Evolutionary conservation across 2,797 vertebrate species (phyloP).

Genomic region (Buphagus erythrorhynchus): DNA sequence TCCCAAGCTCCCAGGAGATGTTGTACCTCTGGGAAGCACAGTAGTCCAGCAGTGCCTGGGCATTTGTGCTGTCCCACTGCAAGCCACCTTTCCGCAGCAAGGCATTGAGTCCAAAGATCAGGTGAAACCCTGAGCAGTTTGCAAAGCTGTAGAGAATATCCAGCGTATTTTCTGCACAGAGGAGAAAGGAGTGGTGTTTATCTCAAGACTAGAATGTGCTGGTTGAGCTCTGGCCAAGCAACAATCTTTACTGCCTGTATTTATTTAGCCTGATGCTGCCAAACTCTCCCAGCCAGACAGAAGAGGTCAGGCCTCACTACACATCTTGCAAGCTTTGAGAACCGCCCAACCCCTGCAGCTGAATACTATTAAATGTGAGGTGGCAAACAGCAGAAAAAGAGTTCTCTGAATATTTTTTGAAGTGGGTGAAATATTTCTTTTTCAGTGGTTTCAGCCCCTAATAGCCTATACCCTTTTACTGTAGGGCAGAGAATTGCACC

Average conservation of each 20-base stretch:
- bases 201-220: accelerated
- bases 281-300: neutral
- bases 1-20: constrained; percentile 95
- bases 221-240: neutral
- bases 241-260: neutral
- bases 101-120: constrained; percentile 94
- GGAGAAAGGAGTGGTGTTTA: neutral
- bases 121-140: constrained; percentile 85
- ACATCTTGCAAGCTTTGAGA: neutral
- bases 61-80: constrained; percentile 89
- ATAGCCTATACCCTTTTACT: neutral
- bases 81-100: constrained; percentile 81
- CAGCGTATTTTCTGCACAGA: constrained; percentile 80
- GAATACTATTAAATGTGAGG: neutral
- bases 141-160: constrained; percentile 89
- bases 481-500: accelerated
- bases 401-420: neutral
- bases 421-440: neutral
- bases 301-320: neutral
- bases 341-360: neutral
- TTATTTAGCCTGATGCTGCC: neutral
- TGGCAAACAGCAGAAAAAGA: neutral
- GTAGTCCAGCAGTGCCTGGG: constrained; percentile 83
- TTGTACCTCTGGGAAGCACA: constrained; percentile 81
- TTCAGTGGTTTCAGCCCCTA: neutral